Percentiles rank a stretch among this genome's conserved stretches.
These are phyloP conservation scores for Acromyrmex heyeri DNA, from an alignment of 1,140 invertebrate species.

Conservation along the genomic window DNA sequence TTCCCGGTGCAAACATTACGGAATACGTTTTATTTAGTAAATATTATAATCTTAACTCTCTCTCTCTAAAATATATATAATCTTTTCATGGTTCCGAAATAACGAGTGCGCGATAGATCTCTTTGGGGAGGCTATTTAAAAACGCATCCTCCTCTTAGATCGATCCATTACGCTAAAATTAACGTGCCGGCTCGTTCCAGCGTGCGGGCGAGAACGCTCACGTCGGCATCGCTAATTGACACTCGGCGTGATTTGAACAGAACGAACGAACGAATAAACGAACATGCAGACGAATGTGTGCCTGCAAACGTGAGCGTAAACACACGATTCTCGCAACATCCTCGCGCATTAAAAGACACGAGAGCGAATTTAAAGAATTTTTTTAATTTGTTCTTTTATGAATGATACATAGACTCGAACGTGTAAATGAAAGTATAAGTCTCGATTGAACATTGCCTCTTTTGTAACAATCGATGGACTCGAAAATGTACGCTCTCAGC, in stretches of 20 bases:
- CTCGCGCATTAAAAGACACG: not conserved
- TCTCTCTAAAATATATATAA: too few species aligned
- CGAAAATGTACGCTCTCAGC: not conserved
- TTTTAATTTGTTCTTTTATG: not conserved
- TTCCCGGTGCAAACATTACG: not conserved
- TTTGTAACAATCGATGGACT: not conserved
- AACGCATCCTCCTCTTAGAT: constrained; percentile 53
- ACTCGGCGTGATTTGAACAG: constrained; percentile 26
- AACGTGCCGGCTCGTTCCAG: constrained; percentile 33
- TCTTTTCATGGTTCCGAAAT: constrained; percentile 30
- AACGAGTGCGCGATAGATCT: constrained; percentile 49
- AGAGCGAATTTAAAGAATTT: not conserved
- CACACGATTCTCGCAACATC: not conserved
- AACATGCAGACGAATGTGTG: not conserved
- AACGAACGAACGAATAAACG: not conserved
- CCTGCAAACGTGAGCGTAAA: not conserved
- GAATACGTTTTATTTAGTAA: constrained; percentile 7
- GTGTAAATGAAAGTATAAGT: not conserved
- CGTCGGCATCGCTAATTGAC: constrained; percentile 52
- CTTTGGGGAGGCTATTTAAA: constrained; percentile 48
- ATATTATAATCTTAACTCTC: not conserved
- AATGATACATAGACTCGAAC: not conserved
- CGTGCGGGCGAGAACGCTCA: constrained; percentile 13
- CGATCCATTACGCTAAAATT: constrained; percentile 62
- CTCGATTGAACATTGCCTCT: not conserved